These are phyloP conservation scores for Falco columbarius DNA, from an alignment of 2,797 vertebrate species.

Conservation along the genomic window DNA sequence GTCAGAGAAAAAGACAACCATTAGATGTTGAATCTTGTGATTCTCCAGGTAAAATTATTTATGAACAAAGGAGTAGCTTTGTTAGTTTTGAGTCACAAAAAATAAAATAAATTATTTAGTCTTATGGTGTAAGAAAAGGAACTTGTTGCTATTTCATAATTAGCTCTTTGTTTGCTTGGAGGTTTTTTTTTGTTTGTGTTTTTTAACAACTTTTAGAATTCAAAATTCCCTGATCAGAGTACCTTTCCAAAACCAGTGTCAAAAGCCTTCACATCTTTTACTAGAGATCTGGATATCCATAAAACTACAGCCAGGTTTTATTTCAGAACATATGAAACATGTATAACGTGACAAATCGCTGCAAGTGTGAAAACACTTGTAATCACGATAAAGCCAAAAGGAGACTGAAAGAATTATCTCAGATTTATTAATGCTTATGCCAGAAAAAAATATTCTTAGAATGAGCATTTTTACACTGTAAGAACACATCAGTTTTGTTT, in stretches of 20 bases:
- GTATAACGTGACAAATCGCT: neutral
- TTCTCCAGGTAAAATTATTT: neutral
- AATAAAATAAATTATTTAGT: neutral
- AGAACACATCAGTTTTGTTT: constrained; percentile 12
- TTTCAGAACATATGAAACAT: neutral
- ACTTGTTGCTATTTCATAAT: neutral
- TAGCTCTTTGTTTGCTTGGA: neutral
- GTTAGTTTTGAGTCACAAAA: neutral
- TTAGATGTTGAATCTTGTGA: neutral
- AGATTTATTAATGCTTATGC: neutral
- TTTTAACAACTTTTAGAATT: neutral
- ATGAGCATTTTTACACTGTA: neutral
- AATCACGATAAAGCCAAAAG: neutral
- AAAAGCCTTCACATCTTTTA: neutral
- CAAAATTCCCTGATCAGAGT: neutral
- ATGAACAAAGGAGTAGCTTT: neutral
- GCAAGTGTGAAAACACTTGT: neutral
- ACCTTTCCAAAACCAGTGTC: neutral
- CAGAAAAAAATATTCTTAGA: constrained; percentile 18
- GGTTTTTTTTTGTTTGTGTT: neutral
- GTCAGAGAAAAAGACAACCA: neutral
- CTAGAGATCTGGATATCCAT: neutral
- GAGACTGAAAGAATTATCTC: neutral
- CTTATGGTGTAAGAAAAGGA: neutral
- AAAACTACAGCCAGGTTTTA: neutral